Percentiles rank a stretch among this genome's conserved stretches.
Evolutionary conservation across 1,140 invertebrate genomes (phyloP).

Genomic region (Listronotus bonariensis): DNA sequence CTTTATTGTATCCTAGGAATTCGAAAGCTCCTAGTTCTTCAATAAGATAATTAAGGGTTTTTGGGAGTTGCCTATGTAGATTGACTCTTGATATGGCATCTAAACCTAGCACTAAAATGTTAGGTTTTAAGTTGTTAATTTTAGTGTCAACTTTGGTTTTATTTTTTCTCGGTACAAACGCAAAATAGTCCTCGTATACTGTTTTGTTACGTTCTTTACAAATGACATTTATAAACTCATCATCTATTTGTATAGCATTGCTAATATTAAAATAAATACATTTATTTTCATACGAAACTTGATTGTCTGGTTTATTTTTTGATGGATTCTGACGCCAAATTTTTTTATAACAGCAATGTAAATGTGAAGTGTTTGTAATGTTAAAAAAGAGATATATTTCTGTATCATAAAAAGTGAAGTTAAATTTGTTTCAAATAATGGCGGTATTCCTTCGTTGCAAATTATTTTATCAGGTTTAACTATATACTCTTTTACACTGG

Average conservation of each 20-base stretch:
- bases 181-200: slow-evolving; percentile 71
- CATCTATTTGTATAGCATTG: slow-evolving; percentile 52
- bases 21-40: slow-evolving; percentile 67
- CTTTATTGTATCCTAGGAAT: slow-evolving; percentile 80
- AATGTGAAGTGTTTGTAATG: slow-evolving; percentile 54
- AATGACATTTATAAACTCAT: slow-evolving; percentile 68
- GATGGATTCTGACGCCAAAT: slow-evolving; percentile 59
- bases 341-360: slow-evolving; percentile 67
- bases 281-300: slow-evolving; percentile 51
- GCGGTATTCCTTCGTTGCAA: slow-evolving; percentile 58
- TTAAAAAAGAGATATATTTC: slow-evolving; percentile 55
- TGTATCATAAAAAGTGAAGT: slow-evolving; percentile 64
- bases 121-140: slow-evolving; percentile 52
- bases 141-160: slow-evolving; percentile 29
- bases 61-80: slow-evolving; percentile 80
- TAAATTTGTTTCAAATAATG: slow-evolving; percentile 67
- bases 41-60: slow-evolving; percentile 65
- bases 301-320: slow-evolving; percentile 54
- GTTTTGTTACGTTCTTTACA: slow-evolving; percentile 58
- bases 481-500: slow-evolving; percentile 58
- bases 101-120: slow-evolving; percentile 81
- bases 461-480: slow-evolving; percentile 48
- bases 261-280: slow-evolving; percentile 56
- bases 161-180: slow-evolving; percentile 65
- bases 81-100: slow-evolving; percentile 86